Base-by-base conservation (phyloP, 1,140 invertebrate genomes). In the Teleopsis dalmanni region DNA sequence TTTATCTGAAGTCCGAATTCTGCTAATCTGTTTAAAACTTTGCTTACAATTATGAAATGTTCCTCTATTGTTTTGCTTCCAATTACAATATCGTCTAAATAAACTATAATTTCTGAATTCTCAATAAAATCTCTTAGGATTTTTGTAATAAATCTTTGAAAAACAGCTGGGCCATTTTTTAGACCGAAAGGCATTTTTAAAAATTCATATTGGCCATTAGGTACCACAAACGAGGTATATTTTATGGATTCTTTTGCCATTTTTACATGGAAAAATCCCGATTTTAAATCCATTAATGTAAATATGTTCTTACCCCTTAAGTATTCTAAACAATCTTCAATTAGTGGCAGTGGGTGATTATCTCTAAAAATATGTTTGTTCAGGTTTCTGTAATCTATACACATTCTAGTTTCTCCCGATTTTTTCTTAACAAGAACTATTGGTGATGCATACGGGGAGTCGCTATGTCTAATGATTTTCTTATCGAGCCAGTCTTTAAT, bases 321-420 rank as follows among this genome's bases (percentile, higher is more conserved):
- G 48, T 36, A 16, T 14, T 60, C 57, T 19, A 60, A n/a, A 44
- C 54, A 56, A 19, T 76, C 72, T n/a, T 76, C 69, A 16, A 79
- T 75, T 5, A 59, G 38, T 0, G 76, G 76, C 27, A n/a, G 78
- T 52, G 31, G 57, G 41, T 45, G 51, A 40, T 46, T 58, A 37
- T 45, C 45, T 29, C 40, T 29, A 23, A 37, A 27, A 6, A 47
- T 51, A 14, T 46, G 23, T 36, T 48, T 42, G 47, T 55, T 59
- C 11, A 62, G 26, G 23, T 27, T 29, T 16, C 75, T 33, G 51
- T 63, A 78, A 48, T 71, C 62, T 4, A 60, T 50, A 47, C 56
- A 57, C 22, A 69, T 43, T 3, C 70, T 35, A 14, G 49, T 47
- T 18, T 36, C 35, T 2, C 55, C 56, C 38, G 58, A 50, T 19